Percentiles rank a stretch among this genome's conserved stretches.
Conservation (phyloP, 2,113 vertebrate species). For the Petroica traversi region DNA sequence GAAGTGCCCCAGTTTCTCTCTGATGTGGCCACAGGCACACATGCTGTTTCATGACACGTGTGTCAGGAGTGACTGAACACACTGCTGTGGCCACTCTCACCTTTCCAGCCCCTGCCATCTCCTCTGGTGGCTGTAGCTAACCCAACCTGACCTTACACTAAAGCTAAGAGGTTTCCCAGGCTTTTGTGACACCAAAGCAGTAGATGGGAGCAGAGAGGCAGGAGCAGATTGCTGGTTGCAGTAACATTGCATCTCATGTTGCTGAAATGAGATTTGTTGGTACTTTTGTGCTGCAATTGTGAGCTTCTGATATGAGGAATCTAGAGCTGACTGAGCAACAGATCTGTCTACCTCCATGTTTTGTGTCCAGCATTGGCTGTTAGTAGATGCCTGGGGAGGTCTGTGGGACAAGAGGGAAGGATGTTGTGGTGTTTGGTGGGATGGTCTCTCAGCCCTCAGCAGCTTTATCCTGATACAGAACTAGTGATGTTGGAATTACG, state of each 20-base stretch:
- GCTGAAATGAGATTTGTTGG: neutral
- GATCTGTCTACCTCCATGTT: accelerated
- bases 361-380: neutral
- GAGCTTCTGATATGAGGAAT: neutral
- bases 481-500: neutral
- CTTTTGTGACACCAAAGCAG: neutral
- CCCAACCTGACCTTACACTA: neutral
- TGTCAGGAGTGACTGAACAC: neutral
- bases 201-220: neutral
- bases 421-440: neutral
- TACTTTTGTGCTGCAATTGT: neutral
- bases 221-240: neutral
- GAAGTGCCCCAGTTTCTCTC: neutral
- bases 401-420: accelerated
- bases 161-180: neutral
- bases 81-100: neutral
- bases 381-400: neutral
- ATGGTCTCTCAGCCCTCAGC: neutral
- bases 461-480: neutral
- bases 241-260: neutral
- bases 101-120: neutral
- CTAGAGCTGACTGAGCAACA: neutral
- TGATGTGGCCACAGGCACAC: neutral
- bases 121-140: neutral
- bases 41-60: neutral